Base-by-base conservation (phyloP, 2,888 invertebrate species). In the Lucinisca nassula region DNA sequence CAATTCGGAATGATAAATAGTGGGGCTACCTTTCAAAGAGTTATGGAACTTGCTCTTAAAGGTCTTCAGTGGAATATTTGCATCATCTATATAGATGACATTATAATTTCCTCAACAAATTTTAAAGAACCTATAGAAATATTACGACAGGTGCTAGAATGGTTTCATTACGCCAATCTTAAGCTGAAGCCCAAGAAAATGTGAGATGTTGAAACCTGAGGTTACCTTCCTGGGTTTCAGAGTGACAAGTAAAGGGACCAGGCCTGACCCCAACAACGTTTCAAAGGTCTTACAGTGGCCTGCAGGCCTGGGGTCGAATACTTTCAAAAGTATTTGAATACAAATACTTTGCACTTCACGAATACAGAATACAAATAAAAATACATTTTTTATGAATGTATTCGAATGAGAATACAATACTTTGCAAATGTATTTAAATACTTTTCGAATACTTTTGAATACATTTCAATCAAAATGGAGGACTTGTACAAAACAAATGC, bases 161-260 rank as follows among this genome's bases (percentile, higher is more conserved):
- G 87, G 38, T 79, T 90, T 12, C 58, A n/a, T 4, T 27, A 55
- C 17, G 90, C 92, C 12, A 78, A 79, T 49, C 51, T 92, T 30
- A 91, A 91, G 58, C 70, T 92, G 10, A 91, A 90, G 51, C 88
- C 88, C 24, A 72, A 82, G n/a, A 45, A 91, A 92, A 72, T 90
- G 88, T 77, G 40, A 83, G 17, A 32, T 88, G 14, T 67, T 89
- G 17, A 70, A 79, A 72, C 24, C 10, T 58, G 84, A 84, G 30
- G 84, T 91, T 10, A 77, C 76, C 3, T 90, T 86, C 81, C 38
- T 87, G 27, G 88, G 84, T 10, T 82, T 85, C 40, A 76, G 84
- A 8, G 74, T 87, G n/a, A 61, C 61, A 1, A 61, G 14, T 12
- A 35, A 81, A 24, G 79, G 78, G 24, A 21, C 74, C 0, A 17